A percentile compares a stretch with the other conserved stretches of the same genome.
These are phyloP conservation scores for Anticlea derivata DNA, from an alignment of 2,888 invertebrate genomes.

Conservation along the genomic window DNA sequence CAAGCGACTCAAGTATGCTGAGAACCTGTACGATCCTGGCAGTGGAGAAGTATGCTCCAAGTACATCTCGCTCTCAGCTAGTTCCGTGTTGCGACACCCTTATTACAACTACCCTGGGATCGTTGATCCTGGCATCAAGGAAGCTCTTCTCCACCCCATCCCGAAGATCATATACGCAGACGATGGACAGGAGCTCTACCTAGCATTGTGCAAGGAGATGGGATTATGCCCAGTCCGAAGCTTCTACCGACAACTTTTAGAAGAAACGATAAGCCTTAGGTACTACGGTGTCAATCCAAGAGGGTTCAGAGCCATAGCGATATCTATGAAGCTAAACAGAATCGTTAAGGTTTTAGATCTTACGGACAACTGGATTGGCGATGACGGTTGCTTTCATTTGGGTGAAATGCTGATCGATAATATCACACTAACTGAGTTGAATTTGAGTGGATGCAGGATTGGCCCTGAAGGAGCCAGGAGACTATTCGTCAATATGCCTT, in stretches of 20 bases:
- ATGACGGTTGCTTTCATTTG: conserved; percentile 64
- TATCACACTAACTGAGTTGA: conserved; percentile 49
- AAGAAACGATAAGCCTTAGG: conserved; percentile 51
- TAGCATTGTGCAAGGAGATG: conserved; percentile 61
- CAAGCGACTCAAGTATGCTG: conserved; percentile 42
- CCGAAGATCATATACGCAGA: conserved; percentile 46
- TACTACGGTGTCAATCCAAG: conserved; percentile 61
- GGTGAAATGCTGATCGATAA: conserved; percentile 59
- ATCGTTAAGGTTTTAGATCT: conserved; percentile 53
- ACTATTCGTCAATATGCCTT: conserved; percentile 44
- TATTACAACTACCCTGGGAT: conserved; percentile 64
- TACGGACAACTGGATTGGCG: conserved; percentile 60
- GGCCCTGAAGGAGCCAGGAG: conserved; percentile 51
- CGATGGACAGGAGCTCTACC: conserved; percentile 64
- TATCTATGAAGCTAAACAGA: conserved; percentile 56
- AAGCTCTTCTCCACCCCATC: conserved; percentile 54
- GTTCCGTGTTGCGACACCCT: conserved; percentile 56
- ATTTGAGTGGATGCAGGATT: conserved; percentile 61
- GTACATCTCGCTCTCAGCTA: conserved; percentile 57
- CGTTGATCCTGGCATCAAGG: conserved; percentile 58
- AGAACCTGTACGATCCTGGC: conserved; percentile 55
- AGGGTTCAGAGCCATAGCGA: conserved; percentile 59
- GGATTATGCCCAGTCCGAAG: conserved; percentile 49
- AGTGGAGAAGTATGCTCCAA: conserved; percentile 63
- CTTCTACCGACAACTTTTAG: conserved; percentile 54